Evolutionary conservation across 2,113 vertebrate genomes (phyloP).

Genomic region (Bubo bubo): DNA sequence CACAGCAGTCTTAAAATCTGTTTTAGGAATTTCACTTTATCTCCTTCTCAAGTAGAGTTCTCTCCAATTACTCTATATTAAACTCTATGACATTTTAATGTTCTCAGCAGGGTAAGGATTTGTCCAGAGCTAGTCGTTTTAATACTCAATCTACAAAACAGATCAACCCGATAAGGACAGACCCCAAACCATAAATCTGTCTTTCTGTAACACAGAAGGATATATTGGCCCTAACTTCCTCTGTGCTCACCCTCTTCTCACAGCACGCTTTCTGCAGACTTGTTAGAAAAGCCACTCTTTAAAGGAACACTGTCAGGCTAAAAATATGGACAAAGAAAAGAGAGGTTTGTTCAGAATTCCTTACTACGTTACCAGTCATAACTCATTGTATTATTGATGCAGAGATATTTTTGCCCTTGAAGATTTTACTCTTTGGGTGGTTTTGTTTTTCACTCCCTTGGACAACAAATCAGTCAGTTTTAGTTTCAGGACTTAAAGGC

Average conservation of each 20-base stretch:
- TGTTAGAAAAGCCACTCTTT: background rate
- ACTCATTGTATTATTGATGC: background rate
- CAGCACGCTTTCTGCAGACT: background rate
- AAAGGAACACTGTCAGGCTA: background rate
- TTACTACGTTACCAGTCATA: background rate
- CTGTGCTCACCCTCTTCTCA: background rate
- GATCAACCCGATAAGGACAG: conserved; percentile 3
- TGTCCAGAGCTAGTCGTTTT: conserved; percentile 30
- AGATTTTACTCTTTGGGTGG: background rate
- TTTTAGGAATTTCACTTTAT: conserved; percentile 68
- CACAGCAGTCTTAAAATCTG: conserved; percentile 65
- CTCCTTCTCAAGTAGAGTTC: conserved; percentile 23
- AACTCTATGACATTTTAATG: conserved; percentile 45
- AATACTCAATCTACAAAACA: conserved; percentile 17
- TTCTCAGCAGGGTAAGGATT: conserved; percentile 27
- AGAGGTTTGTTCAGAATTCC: background rate
- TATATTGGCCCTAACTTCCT: background rate
- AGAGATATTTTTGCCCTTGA: background rate
- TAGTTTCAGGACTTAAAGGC: background rate
- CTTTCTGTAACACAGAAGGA: background rate
- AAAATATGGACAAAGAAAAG: background rate
- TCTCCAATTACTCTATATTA: conserved; percentile 56
- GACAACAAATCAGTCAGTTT: background rate
- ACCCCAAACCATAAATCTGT: conserved; percentile 1
- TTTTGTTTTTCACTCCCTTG: background rate